A percentile compares a stretch with the other conserved stretches of the same genome.
Conservation (phyloP, 2,797 vertebrate genomes). For the Loris lydekkerianus region DNA sequence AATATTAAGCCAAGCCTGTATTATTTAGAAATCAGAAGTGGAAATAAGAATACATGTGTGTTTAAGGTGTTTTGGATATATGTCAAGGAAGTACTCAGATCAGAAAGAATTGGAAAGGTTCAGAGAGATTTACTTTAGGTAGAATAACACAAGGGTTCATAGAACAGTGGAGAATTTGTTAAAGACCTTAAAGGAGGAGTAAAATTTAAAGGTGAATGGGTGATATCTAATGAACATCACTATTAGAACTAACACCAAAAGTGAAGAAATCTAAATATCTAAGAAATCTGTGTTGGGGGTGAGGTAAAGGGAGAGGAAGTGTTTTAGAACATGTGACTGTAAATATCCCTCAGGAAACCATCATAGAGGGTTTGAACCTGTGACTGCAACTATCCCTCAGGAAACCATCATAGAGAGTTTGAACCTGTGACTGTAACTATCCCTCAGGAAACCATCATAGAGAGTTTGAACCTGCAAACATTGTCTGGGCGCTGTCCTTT, state of each 20-base stretch:
- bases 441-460: background rate
- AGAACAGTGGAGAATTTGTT: background rate
- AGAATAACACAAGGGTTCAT: background rate
- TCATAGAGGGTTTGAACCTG: background rate
- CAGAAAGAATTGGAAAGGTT: background rate
- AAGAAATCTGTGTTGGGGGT: background rate
- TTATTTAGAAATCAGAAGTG: background rate
- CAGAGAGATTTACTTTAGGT: background rate
- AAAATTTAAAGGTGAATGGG: constrained; percentile 1
- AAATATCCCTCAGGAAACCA: background rate
- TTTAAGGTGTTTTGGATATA: background rate
- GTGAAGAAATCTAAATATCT: background rate
- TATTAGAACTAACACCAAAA: background rate
- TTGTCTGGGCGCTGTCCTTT: background rate
- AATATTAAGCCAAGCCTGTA: background rate
- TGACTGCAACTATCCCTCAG: background rate
- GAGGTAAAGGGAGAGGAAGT: rapidly evolving
- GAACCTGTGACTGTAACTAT: background rate
- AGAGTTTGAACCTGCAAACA: background rate
- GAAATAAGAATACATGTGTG: background rate
- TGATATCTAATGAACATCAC: background rate
- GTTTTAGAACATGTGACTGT: background rate
- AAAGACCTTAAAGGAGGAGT: background rate
- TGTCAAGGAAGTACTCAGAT: background rate
- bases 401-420: background rate